Conservation (phyloP, 2,888 invertebrate species). For the Dynastes grantii region DNA sequence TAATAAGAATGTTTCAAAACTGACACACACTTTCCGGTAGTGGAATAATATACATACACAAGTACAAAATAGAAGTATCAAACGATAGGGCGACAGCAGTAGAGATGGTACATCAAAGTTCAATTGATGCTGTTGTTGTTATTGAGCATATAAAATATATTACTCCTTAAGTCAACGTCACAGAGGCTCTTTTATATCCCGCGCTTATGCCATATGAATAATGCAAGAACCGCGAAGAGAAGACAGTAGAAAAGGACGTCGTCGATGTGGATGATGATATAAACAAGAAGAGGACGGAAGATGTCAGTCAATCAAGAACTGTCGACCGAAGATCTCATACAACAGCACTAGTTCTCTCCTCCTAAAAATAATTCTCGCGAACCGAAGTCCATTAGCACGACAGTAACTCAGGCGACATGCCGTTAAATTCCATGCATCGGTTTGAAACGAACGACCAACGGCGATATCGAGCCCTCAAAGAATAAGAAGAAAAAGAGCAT, state of each 20-base stretch:
- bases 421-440: conserved; percentile 27
- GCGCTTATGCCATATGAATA: not conserved
- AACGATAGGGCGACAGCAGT: not conserved
- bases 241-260: conserved; percentile 5
- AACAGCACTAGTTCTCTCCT: conserved; percentile 25
- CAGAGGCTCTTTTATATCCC: conserved; percentile 24
- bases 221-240: conserved; percentile 2
- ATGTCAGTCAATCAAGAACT: conserved; percentile 13
- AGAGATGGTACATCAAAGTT: conserved; percentile 26
- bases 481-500: conserved; percentile 15
- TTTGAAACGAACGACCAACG: conserved; percentile 20
- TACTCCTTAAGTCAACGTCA: conserved; percentile 17
- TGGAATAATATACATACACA: not conserved
- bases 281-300: conserved; percentile 35
- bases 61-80: not conserved
- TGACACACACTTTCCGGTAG: too few relatives aligned
- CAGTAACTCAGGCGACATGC: conserved; percentile 43
- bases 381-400: conserved; percentile 45
- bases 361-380: conserved; percentile 45
- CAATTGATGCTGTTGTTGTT: conserved; percentile 36
- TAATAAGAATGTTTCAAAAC: too few relatives aligned
- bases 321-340: conserved; percentile 27
- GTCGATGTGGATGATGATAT: conserved; percentile 13
- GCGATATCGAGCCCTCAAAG: conserved; percentile 9
- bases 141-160: conserved; percentile 38